phyloP scores from a whole-genome alignment of 2,797 vertebrate genomes.

The Chelonia mydas region DNA sequence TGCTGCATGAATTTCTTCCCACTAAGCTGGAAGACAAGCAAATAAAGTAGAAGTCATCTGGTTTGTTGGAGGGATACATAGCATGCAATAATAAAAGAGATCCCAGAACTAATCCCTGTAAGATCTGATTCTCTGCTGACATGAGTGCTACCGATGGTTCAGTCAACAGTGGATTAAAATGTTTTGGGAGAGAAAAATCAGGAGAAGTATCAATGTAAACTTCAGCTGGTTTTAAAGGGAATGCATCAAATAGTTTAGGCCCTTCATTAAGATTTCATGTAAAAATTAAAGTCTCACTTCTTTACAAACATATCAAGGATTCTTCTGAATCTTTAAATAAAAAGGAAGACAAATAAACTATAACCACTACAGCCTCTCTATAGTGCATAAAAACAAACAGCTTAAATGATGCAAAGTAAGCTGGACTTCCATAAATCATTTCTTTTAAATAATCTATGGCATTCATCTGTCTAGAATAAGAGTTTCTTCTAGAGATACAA shows the following conservation, averaged over 20 bases:
- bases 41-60: not conserved
- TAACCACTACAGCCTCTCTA: not conserved
- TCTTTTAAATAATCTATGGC: not conserved
- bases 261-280: not conserved
- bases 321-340: not conserved
- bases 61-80: not conserved
- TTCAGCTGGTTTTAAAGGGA: not conserved
- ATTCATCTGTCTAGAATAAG: not conserved
- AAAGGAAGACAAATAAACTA: not conserved
- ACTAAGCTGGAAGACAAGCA: not conserved
- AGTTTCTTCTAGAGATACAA: not conserved
- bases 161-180: accelerated
- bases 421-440: not conserved
- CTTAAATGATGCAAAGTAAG: not conserved
- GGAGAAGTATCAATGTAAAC: not conserved
- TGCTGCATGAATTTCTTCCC: not conserved
- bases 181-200: not conserved
- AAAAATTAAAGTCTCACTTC: not conserved
- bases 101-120: not conserved
- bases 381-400: not conserved
- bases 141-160: not conserved
- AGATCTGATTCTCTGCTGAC: not conserved
- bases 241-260: not conserved
- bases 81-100: not conserved
- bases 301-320: not conserved